Evolutionary conservation across 2,888 invertebrate species (phyloP), one percentile per base, ranked within the genome.

Genomic region (Polymixis lichenea): DNA sequence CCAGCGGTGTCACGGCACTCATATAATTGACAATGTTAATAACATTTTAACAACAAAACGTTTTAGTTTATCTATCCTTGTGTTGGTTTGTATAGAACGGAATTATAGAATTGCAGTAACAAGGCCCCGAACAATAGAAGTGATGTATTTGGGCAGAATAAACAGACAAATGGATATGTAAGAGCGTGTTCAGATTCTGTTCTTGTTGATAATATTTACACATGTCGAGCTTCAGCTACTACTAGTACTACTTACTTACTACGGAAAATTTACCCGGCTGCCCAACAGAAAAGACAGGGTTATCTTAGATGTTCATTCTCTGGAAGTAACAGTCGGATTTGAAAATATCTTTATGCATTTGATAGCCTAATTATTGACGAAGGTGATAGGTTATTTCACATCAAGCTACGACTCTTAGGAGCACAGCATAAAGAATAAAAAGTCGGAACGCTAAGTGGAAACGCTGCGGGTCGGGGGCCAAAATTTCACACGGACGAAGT

Each of bases 51-150:
- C 80, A 86, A 84, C 84, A 77, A 86, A 83, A 78, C 77, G 64
- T 73, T 68, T 87, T 78, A 66, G 85, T 83, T 83, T 89, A 86
- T 71, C 70, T 80, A 89, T 88, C 91, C 92, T 92, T 92, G 92
- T 87, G 65, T 87, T 70, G 67, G 88, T 92, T 91, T 89, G 79
- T 71, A 82, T 83, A 88, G 88, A 77, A 85, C 79, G 75, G 55
- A 82, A 72, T 72, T 82, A 75, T 83, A 86, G 80, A 85, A 84
- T 83, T 77, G 80, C 85, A 70, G 74, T 71, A 70, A 78, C 90
- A 89, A 90, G 89, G 89, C 73, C 80, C 74, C 51, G 64, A 51
- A 75, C 56, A 80, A 69, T 77, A 73, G 78, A 15, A 60, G 17
- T 11, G 62, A 77, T 81, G 73, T 84, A 78, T 88, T 89, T 87